Conservation (phyloP, 2,888 invertebrate genomes). For the Dromius quadrimaculatus region DNA sequence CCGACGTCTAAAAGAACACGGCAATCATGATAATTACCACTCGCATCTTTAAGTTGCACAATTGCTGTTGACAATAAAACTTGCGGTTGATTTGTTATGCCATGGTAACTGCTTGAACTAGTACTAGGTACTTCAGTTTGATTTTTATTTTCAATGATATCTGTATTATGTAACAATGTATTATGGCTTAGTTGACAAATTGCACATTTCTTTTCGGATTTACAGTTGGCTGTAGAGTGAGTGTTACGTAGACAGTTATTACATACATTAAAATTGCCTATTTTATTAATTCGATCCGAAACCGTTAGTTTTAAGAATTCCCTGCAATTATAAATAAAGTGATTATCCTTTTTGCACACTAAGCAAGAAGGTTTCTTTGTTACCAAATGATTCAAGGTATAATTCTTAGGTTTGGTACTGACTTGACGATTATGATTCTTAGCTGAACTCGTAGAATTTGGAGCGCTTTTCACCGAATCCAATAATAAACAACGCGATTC, state of each 20-base stretch:
- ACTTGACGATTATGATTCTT: not conserved
- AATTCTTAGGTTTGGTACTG: not conserved
- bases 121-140: no score
- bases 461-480: not conserved
- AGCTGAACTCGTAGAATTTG: not conserved
- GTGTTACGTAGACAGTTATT: not conserved
- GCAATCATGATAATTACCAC: conserved; percentile 14
- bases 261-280: not conserved
- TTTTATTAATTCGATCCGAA: not conserved
- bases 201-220: not conserved
- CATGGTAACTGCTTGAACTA: not conserved
- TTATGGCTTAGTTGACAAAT: not conserved
- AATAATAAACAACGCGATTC: not conserved
- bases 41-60: conserved; percentile 17
- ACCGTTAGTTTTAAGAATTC: not conserved
- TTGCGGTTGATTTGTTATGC: conserved; percentile 1
- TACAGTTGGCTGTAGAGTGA: not conserved
- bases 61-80: conserved; percentile 9
- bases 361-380: not conserved
- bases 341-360: not conserved
- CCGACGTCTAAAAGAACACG: conserved; percentile 31
- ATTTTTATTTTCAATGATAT: not conserved
- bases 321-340: not conserved
- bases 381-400: not conserved
- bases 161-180: not conserved